A percentile compares a stretch with the other conserved stretches of the same genome.
These are phyloP conservation scores for Darwinula stevensoni DNA, from an alignment of 2,888 invertebrate genomes.

Conservation along the genomic window DNA sequence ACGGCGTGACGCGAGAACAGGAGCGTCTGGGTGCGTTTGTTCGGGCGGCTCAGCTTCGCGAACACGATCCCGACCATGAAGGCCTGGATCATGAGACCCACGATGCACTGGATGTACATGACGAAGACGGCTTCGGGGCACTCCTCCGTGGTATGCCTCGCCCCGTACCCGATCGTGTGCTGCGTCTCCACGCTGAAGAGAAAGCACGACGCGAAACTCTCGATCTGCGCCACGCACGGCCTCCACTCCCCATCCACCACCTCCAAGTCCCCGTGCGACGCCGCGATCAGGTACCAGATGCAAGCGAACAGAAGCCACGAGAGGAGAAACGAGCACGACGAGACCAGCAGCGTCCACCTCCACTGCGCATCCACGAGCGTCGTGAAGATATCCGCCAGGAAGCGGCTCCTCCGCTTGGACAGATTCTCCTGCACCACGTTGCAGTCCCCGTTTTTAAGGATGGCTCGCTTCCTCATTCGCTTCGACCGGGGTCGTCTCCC, in stretches of 20 bases:
- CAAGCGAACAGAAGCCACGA: conserved; percentile 77
- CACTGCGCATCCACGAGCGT: conserved; percentile 69
- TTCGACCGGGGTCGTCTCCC: too few relatives aligned
- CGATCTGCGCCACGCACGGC: conserved; percentile 59
- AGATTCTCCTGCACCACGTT: too few relatives aligned
- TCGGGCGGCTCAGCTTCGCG: conserved; percentile 76
- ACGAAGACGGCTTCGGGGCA: conserved; percentile 75
- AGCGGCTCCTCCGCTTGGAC: too few relatives aligned
- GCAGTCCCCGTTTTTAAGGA: conserved; percentile 93
- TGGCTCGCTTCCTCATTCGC: conserved; percentile 56
- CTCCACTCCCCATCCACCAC: too few relatives aligned
- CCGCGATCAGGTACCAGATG: conserved; percentile 82
- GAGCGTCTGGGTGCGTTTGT: conserved; percentile 81
- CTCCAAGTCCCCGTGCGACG: conserved; percentile 72
- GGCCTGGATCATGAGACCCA: conserved; percentile 42
- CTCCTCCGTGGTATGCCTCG: conserved; percentile 56
- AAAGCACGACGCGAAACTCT: conserved; percentile 71
- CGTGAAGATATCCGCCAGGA: conserved; percentile 79
- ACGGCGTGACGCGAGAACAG: conserved; percentile 76
- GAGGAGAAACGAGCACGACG: conserved; percentile 60
- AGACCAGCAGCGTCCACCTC: conserved; percentile 77
- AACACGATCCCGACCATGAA: conserved; percentile 56
- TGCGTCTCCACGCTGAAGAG: conserved; percentile 90
- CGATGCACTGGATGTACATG: conserved; percentile 71
- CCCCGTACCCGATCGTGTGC: conserved; percentile 78